A percentile compares a stretch with the other conserved stretches of the same genome.
These are phyloP conservation scores for Paramormyrops hopkinsi DNA, from an alignment of 2,797 vertebrate genomes.

Conservation along the genomic window DNA sequence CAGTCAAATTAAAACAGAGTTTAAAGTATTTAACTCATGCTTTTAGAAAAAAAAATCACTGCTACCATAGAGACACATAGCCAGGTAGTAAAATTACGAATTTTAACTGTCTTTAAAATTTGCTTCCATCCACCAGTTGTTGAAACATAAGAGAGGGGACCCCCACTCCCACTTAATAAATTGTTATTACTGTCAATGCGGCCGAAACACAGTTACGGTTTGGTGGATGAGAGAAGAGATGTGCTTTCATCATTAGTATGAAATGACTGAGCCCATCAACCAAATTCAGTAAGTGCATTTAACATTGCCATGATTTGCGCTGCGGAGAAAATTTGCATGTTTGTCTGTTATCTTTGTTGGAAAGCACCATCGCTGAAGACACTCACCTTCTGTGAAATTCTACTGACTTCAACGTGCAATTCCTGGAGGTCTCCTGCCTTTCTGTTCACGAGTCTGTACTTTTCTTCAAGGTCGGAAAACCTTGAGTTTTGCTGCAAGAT, in stretches of 20 bases:
- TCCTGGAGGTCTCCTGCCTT: slow-evolving; percentile 62
- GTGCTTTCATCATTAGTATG: neutral
- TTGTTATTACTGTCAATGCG: neutral
- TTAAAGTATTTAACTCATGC: neutral
- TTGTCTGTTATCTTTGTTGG: neutral
- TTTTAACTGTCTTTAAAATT: neutral
- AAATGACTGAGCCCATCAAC: neutral
- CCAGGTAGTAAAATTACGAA: neutral
- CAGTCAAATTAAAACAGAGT: neutral
- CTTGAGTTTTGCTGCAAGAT: slow-evolving; percentile 74
- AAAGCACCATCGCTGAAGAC: neutral
- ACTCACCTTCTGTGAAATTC: slow-evolving; percentile 78
- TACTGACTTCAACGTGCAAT: slow-evolving; percentile 68
- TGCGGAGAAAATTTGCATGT: neutral
- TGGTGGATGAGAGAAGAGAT: neutral
- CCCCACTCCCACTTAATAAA: neutral
- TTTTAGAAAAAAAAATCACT: neutral
- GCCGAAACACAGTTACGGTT: neutral
- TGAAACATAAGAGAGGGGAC: neutral
- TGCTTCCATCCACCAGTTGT: neutral
- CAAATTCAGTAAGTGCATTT: neutral
- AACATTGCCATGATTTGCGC: neutral
- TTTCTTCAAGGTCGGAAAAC: slow-evolving; percentile 72
- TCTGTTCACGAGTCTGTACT: slow-evolving; percentile 63
- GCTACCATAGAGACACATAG: neutral